Percentiles rank a stretch among this genome's conserved stretches.
Evolutionary conservation across 2,797 vertebrate genomes (phyloP).

Genomic region (Chromis chromis): DNA sequence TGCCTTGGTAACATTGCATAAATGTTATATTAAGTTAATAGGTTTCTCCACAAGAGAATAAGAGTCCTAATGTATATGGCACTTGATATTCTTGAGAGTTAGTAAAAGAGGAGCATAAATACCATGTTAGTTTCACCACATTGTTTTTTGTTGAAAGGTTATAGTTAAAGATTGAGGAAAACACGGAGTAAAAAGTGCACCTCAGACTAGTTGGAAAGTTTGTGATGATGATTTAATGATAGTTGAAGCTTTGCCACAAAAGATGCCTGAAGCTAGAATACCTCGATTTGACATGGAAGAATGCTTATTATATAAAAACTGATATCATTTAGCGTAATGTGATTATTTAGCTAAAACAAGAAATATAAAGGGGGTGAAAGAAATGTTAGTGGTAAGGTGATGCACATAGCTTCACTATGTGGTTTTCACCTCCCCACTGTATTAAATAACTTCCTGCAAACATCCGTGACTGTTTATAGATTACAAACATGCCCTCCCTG

Average conservation of each 20-base stretch:
- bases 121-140: slow-evolving; percentile 70
- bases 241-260: slow-evolving; percentile 19
- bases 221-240: slow-evolving; percentile 17
- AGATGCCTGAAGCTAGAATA: slow-evolving; percentile 7
- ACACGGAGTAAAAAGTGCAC: slow-evolving; percentile 34
- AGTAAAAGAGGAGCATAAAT: slow-evolving; percentile 71
- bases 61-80: slow-evolving; percentile 77
- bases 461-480: slow-evolving; percentile 35
- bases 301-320: slow-evolving; percentile 3
- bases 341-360: slow-evolving; percentile 13
- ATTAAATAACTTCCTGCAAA: slow-evolving; percentile 45
- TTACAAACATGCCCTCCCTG: slow-evolving; percentile 15
- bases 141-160: slow-evolving; percentile 44
- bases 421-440: slow-evolving; percentile 33
- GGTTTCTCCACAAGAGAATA: slow-evolving; percentile 71
- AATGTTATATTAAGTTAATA: slow-evolving; percentile 69
- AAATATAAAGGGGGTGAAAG: slow-evolving; percentile 7
- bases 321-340: slow-evolving; percentile 21
- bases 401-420: slow-evolving; percentile 26
- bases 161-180: slow-evolving; percentile 45
- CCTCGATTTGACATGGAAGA: slow-evolving; percentile 21
- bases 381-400: slow-evolving; percentile 25
- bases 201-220: slow-evolving; percentile 37
- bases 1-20: slow-evolving; percentile 76
- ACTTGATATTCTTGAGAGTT: slow-evolving; percentile 78